Evolutionary conservation across 2,888 invertebrate species (phyloP).

Genomic region (Tipula lateralis): DNA sequence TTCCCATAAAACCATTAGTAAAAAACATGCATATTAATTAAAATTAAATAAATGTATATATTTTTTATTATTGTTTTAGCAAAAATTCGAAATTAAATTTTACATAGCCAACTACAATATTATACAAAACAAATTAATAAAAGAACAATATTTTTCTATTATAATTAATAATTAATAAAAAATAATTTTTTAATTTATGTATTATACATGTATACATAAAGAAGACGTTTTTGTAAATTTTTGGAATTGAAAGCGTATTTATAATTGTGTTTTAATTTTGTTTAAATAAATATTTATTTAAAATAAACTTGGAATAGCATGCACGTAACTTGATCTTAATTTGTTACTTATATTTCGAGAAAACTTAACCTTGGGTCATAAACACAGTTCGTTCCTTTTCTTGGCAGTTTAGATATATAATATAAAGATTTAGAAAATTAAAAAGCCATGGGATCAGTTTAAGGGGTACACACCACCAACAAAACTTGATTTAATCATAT

Average conservation of each 20-base stretch:
- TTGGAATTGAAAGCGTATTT: neutral
- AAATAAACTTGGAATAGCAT: neutral
- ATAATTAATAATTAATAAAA: neutral
- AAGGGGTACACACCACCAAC: neutral
- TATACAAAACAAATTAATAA: neutral
- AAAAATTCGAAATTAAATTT: neutral
- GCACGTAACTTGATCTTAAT: neutral
- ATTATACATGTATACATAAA: neutral
- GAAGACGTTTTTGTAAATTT: neutral
- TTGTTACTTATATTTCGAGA: neutral
- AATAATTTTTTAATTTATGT: neutral
- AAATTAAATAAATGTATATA: neutral
- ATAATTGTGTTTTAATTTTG: neutral
- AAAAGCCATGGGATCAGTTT: neutral
- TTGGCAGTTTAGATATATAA: too few species aligned
- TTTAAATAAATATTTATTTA: neutral
- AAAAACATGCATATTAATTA: neutral
- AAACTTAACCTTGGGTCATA: neutral
- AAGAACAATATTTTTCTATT: neutral
- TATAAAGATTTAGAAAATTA: neutral
- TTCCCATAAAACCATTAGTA: neutral
- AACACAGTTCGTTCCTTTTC: neutral
- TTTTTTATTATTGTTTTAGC: neutral
- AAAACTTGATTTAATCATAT: neutral
- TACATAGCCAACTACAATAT: slow-evolving; percentile 2